Percentiles rank a stretch among this genome's conserved stretches.
These are phyloP conservation scores for Plectrocnemia conspersa DNA, from an alignment of 1,140 invertebrate species.

Conservation along the genomic window DNA sequence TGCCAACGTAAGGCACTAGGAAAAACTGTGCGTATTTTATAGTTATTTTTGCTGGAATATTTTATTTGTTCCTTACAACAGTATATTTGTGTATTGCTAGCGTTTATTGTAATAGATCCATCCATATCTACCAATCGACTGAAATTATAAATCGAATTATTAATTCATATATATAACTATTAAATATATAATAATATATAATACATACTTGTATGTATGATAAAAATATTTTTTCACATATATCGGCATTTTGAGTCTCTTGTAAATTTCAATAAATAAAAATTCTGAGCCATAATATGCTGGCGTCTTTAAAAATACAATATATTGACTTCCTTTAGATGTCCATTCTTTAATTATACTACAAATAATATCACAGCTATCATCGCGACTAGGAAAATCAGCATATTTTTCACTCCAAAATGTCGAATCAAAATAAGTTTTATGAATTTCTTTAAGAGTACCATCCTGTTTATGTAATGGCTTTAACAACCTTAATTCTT, in stretches of 20 bases:
- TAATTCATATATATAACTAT: too few species aligned
- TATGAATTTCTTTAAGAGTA: slow-evolving; percentile 52
- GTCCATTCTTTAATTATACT: slow-evolving; percentile 55
- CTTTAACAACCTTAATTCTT: slow-evolving; percentile 53
- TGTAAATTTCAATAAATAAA: slow-evolving; percentile 55
- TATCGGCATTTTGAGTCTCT: slow-evolving; percentile 50
- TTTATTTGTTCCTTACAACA: slow-evolving; percentile 38
- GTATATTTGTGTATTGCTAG: slow-evolving; percentile 44
- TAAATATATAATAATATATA: slow-evolving; percentile 1
- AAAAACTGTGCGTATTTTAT: slow-evolving; percentile 38
- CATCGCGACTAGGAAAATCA: slow-evolving; percentile 55
- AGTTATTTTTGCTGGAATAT: too few species aligned
- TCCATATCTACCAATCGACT: slow-evolving; percentile 37
- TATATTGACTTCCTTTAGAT: slow-evolving; percentile 41
- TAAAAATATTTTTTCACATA: slow-evolving; percentile 47
- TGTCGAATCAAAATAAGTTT: slow-evolving; percentile 68
- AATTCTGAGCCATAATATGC: slow-evolving; percentile 58
- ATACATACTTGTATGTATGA: slow-evolving; percentile 39
- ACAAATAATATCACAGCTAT: slow-evolving; percentile 51
- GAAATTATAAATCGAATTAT: too few species aligned
- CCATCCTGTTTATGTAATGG: slow-evolving; percentile 49
- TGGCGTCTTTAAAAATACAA: slow-evolving; percentile 51
- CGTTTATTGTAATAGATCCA: slow-evolving; percentile 42
- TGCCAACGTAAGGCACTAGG: slow-evolving; percentile 54
- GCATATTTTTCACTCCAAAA: slow-evolving; percentile 53